These are phyloP conservation scores for Syngnathoides biaculeatus DNA, from an alignment of 2,113 vertebrate genomes.

Conservation along the genomic window DNA sequence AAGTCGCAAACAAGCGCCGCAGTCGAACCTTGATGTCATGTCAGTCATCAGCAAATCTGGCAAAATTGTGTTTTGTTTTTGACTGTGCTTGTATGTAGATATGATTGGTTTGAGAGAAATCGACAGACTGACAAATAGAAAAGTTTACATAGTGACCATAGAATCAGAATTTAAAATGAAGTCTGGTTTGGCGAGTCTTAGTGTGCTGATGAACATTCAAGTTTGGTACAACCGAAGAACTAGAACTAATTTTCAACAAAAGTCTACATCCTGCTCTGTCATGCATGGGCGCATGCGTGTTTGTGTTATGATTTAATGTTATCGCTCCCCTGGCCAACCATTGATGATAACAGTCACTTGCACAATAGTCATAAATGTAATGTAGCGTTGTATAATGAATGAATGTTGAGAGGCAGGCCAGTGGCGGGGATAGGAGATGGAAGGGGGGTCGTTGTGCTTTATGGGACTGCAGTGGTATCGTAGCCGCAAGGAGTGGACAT, in stretches of 20 bases:
- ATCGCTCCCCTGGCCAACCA: background rate
- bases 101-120: too few species aligned
- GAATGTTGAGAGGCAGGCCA: background rate
- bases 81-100: background rate
- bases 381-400: slow-evolving; percentile 3
- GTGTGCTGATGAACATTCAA: background rate
- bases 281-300: background rate
- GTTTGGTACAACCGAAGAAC: too few species aligned
- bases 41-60: background rate
- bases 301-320: background rate
- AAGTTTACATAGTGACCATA: too few species aligned
- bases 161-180: background rate
- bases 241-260: background rate
- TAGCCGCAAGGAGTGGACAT: background rate
- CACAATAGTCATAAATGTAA: background rate
- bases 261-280: background rate
- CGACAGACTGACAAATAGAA: too few species aligned
- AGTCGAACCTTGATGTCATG: background rate
- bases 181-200: background rate
- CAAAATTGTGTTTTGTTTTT: background rate
- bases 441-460: background rate
- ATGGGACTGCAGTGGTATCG: background rate
- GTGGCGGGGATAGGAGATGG: background rate
- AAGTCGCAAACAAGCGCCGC: background rate
- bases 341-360: slow-evolving; percentile 1